These are phyloP conservation scores for Cryptophagus acutangulus DNA, from an alignment of 2,888 invertebrate species.

Conservation along the genomic window DNA sequence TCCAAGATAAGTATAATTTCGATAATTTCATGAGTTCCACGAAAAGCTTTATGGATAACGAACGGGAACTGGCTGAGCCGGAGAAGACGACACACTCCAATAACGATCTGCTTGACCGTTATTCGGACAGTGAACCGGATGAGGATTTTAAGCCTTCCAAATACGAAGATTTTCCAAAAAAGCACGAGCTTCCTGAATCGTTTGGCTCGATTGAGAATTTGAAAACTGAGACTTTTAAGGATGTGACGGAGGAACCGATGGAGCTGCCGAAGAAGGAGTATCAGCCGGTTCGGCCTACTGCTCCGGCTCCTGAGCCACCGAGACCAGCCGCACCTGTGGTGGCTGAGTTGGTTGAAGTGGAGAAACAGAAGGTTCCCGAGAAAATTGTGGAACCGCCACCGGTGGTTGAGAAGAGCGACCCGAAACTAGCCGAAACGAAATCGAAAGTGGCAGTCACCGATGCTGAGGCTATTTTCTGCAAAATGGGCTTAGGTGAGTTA, in stretches of 20 bases:
- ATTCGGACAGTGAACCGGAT: slow-evolving; percentile 51
- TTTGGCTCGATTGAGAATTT: slow-evolving; percentile 22
- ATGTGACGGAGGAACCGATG: slow-evolving; percentile 33
- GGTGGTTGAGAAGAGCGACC: slow-evolving; percentile 18
- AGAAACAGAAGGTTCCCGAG: slow-evolving; percentile 11
- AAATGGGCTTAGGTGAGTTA: slow-evolving; percentile 67
- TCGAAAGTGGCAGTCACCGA: slow-evolving; percentile 42
- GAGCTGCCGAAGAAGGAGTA: slow-evolving; percentile 21
- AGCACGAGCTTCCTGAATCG: slow-evolving; percentile 22
- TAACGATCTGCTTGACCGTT: slow-evolving; percentile 51
- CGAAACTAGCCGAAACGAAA: slow-evolving; percentile 19
- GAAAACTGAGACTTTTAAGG: slow-evolving; percentile 34
- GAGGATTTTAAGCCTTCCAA: slow-evolving; percentile 43
- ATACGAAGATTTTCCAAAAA: slow-evolving; percentile 29
- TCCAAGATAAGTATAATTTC: slow-evolving; percentile 23
- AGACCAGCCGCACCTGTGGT: neutral
- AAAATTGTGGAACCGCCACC: slow-evolving; percentile 19
- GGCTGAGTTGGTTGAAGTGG: slow-evolving; percentile 19
- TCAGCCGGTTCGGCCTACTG: slow-evolving; percentile 14
- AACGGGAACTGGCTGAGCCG: slow-evolving; percentile 30
- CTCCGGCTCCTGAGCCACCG: slow-evolving; percentile 15
- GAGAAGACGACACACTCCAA: slow-evolving; percentile 16
- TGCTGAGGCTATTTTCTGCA: slow-evolving; percentile 66
- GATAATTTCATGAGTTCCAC: slow-evolving; percentile 28
- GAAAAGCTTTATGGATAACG: slow-evolving; percentile 41